Percentiles rank a stretch among this genome's conserved stretches.
These are phyloP conservation scores for Pithys albifrons DNA, from an alignment of 2,113 vertebrate genomes.

Conservation along the genomic window DNA sequence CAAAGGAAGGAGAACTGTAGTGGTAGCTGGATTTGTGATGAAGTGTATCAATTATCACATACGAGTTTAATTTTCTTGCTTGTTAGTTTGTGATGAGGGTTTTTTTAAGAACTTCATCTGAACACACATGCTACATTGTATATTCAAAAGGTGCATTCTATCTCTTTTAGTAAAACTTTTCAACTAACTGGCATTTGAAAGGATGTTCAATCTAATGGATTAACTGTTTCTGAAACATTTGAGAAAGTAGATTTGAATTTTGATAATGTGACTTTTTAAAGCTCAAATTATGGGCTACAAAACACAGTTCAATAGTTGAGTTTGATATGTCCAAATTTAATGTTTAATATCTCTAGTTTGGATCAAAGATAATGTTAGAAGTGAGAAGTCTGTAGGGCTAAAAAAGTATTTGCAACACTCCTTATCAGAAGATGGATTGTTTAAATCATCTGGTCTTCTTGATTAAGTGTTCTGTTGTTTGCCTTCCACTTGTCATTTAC, in stretches of 20 bases:
- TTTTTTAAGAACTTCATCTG: background rate
- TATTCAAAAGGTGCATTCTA: background rate
- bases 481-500: background rate
- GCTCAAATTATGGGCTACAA: background rate
- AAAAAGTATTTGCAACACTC: background rate
- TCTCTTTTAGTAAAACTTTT: background rate
- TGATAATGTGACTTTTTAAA: background rate
- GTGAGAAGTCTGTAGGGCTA: background rate
- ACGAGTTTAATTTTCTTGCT: background rate
- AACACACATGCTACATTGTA: background rate
- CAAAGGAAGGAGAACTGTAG: background rate
- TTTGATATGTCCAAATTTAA: background rate
- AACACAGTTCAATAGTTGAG: background rate
- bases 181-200: background rate
- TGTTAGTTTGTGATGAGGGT: background rate
- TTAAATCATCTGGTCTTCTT: constrained; percentile 9
- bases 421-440: background rate
- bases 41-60: background rate
- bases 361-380: background rate
- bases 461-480: background rate
- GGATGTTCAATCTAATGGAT: background rate
- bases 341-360: background rate
- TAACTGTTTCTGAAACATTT: background rate
- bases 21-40: background rate
- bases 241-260: background rate